Conservation (phyloP, 2,113 vertebrate species). For the Penelope pileata region DNA sequence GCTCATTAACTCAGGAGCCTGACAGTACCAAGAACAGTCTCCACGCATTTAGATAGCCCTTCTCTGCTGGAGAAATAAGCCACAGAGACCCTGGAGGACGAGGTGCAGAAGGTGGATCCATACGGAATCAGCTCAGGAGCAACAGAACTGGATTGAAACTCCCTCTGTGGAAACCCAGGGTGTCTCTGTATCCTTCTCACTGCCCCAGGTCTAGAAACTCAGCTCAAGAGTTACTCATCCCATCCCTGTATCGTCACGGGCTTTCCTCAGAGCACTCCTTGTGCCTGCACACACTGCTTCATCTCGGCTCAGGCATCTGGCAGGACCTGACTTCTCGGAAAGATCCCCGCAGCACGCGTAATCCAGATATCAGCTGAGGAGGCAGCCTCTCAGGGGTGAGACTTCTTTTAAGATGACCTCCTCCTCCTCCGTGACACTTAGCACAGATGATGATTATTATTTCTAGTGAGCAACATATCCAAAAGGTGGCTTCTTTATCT, state of each 20-base stretch:
- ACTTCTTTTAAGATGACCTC: background rate
- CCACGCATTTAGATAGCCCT: background rate
- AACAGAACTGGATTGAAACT: background rate
- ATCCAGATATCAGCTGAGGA: background rate
- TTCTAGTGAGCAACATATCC: background rate
- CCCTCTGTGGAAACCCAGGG: background rate
- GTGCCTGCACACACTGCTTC: background rate
- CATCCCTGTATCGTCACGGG: background rate
- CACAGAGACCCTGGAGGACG: background rate
- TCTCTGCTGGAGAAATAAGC: background rate
- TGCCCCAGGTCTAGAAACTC: background rate
- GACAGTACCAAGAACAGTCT: background rate
- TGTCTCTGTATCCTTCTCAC: background rate
- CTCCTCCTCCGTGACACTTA: background rate
- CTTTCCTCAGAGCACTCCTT: background rate
- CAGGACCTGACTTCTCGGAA: background rate
- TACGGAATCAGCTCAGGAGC: background rate
- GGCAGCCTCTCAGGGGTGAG: background rate
- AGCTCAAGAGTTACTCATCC: background rate
- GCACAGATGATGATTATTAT: background rate
- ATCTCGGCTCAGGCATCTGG: background rate
- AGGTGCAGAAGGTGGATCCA: background rate
- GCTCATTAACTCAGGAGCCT: background rate
- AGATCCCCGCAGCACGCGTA: background rate
- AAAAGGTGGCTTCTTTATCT: background rate